These are phyloP conservation scores for Mastomys coucha DNA, from an alignment of 2,113 vertebrate species.

Conservation along the genomic window DNA sequence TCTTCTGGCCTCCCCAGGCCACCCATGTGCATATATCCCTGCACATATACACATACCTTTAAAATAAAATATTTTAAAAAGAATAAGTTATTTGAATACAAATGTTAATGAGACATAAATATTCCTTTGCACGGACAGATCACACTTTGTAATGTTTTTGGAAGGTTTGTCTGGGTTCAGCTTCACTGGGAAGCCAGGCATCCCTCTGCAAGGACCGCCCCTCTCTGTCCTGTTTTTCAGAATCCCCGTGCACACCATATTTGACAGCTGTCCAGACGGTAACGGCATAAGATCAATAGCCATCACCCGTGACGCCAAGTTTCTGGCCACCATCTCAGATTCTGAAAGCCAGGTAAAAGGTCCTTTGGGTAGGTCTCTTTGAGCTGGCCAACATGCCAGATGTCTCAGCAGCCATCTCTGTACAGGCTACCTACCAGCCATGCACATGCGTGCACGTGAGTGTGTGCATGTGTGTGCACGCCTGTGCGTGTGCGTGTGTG, in stretches of 20 bases:
- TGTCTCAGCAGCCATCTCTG: not conserved
- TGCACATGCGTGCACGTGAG: too few species aligned
- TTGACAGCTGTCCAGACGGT: slow-evolving; percentile 87
- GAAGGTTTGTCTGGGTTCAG: not conserved
- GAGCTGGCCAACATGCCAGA: rapidly evolving
- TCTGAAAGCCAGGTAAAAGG: slow-evolving; percentile 90
- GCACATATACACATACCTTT: not conserved
- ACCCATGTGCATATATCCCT: not conserved
- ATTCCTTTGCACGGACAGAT: rapidly evolving
- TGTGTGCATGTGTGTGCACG: not conserved
- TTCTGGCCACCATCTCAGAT: slow-evolving; percentile 91
- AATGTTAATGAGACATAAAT: not conserved
- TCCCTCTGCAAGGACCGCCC: rapidly evolving
- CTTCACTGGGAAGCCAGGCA: not conserved
- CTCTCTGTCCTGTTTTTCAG: slow-evolving; percentile 81
- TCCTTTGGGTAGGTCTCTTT: rapidly evolving
- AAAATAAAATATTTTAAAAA: not conserved
- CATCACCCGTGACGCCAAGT: slow-evolving; percentile 90
- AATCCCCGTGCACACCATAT: slow-evolving; percentile 94
- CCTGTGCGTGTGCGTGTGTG: not conserved
- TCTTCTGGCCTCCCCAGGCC: not conserved
- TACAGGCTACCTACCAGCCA: rapidly evolving
- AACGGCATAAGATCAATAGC: slow-evolving; percentile 88
- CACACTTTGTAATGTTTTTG: not conserved
- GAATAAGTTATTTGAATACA: not conserved